phyloP scores from a whole-genome alignment of 2,888 invertebrate genomes.

The Polydrusus tereticollis region DNA sequence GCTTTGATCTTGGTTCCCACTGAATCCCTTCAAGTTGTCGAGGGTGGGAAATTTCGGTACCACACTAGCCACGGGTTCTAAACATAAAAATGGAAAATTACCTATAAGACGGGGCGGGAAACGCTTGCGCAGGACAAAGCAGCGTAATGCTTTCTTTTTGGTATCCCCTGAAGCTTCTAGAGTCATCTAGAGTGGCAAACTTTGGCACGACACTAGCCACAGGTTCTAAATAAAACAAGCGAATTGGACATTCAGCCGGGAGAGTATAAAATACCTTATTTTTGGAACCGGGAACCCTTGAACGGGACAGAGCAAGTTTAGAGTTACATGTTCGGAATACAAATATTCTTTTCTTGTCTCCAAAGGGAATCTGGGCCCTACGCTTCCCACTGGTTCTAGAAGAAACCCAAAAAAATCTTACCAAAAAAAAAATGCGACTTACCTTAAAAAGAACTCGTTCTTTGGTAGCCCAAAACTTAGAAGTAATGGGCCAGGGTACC shows the following conservation, averaged over 20 bases:
- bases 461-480: conserved; percentile 46
- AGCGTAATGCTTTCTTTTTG: conserved; percentile 67
- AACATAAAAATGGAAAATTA: conserved; percentile 67
- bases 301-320: conserved; percentile 75
- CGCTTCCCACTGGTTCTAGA: conserved; percentile 70
- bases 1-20: conserved; percentile 64
- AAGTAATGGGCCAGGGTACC: conserved; percentile 63
- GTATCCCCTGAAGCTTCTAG: conserved; percentile 59
- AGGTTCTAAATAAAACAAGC: conserved; percentile 55
- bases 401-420: conserved; percentile 46
- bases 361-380: conserved; percentile 79
- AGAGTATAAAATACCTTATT: conserved; percentile 66
- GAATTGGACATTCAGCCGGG: conserved; percentile 13
- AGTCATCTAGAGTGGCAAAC: conserved; percentile 63
- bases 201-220: conserved; percentile 72
- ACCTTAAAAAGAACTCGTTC: conserved; percentile 51
- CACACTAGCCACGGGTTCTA: conserved; percentile 68
- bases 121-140: conserved; percentile 77
- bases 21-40: conserved; percentile 72
- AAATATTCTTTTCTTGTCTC: conserved; percentile 74
- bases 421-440: conserved; percentile 52
- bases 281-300: conserved; percentile 76
- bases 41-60: conserved; percentile 71
- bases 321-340: conserved; percentile 67
- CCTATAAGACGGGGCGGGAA: conserved; percentile 72